Percentiles rank a stretch among this genome's conserved stretches.
Evolutionary conservation across 2,113 vertebrate genomes (phyloP).

Genomic region (Thymallus thymallus): DNA sequence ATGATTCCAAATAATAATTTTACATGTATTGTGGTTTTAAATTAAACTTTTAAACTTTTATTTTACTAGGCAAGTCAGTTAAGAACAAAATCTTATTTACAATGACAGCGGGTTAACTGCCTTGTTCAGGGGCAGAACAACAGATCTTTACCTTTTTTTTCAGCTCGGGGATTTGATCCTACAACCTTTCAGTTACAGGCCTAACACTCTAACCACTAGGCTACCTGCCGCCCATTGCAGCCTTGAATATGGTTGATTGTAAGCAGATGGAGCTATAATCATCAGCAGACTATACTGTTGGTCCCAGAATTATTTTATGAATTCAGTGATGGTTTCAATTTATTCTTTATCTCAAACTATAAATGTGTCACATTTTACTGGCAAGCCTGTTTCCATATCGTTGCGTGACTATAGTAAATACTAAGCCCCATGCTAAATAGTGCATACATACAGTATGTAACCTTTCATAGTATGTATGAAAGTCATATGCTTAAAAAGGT

Average conservation of each 20-base stretch:
- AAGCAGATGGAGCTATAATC: constrained; percentile 37
- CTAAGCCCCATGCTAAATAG: neutral
- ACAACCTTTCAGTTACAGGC: too few relatives aligned
- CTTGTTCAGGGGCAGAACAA: too few relatives aligned
- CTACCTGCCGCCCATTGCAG: too few relatives aligned
- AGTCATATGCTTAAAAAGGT: constrained; percentile 1
- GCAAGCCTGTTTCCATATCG: constrained; percentile 3
- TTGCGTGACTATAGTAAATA: neutral
- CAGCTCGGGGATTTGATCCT: too few relatives aligned
- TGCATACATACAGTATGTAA: neutral
- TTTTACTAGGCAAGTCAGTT: too few relatives aligned
- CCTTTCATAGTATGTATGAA: too few relatives aligned
- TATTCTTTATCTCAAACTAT: constrained; percentile 26
- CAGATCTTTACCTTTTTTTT: too few relatives aligned
- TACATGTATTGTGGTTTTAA: constrained; percentile 22
- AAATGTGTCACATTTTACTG: constrained; percentile 10
- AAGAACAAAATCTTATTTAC: too few relatives aligned
- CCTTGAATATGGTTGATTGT: constrained; percentile 38
- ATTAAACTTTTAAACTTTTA: too few relatives aligned
- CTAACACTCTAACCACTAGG: too few relatives aligned
- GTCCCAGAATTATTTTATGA: constrained; percentile 10
- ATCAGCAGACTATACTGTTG: constrained; percentile 24
- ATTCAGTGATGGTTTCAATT: neutral
- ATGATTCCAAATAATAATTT: too few relatives aligned
- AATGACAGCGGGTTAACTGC: too few relatives aligned